Evolutionary conservation across 2,797 vertebrate genomes (phyloP).

Genomic region (Lithobates pipiens): DNA sequence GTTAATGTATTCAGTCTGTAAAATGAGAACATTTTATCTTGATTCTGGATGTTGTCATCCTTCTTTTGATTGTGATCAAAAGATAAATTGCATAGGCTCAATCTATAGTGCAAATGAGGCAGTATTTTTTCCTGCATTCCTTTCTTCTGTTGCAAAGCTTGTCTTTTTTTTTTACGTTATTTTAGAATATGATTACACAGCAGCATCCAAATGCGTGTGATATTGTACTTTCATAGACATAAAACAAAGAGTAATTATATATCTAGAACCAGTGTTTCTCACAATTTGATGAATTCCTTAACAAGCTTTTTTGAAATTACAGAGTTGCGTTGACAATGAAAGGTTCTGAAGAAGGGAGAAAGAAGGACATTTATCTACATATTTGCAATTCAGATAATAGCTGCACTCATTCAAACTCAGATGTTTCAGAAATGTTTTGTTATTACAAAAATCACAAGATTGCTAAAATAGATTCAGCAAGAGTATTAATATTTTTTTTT

Average conservation of each 20-base stretch:
- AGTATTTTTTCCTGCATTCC: slow-evolving; percentile 12
- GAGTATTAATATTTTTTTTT: background rate
- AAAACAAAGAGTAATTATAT: slow-evolving; percentile 42
- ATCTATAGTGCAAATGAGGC: slow-evolving; percentile 5
- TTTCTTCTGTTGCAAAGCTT: background rate
- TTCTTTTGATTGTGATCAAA: slow-evolving; percentile 25
- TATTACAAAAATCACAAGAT: background rate
- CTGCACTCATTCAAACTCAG: background rate
- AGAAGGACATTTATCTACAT: slow-evolving; percentile 27
- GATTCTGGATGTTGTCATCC: background rate
- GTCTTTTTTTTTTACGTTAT: slow-evolving; percentile 11
- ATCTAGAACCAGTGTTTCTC: slow-evolving; percentile 34
- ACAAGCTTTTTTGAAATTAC: slow-evolving; percentile 21
- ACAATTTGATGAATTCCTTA: slow-evolving; percentile 45
- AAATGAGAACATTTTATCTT: background rate
- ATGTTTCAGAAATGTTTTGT: slow-evolving; percentile 13
- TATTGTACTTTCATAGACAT: slow-evolving; percentile 32
- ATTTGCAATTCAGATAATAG: slow-evolving; percentile 35
- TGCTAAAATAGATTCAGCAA: background rate
- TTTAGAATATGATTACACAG: slow-evolving; percentile 42
- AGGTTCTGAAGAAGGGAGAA: slow-evolving; percentile 10
- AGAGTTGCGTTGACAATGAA: slow-evolving; percentile 33
- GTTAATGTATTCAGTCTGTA: background rate
- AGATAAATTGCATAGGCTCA: slow-evolving; percentile 8
- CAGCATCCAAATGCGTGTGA: slow-evolving; percentile 16